These are phyloP conservation scores for Chloropsis cyanopogon DNA, from an alignment of 2,113 vertebrate species.

Conservation along the genomic window DNA sequence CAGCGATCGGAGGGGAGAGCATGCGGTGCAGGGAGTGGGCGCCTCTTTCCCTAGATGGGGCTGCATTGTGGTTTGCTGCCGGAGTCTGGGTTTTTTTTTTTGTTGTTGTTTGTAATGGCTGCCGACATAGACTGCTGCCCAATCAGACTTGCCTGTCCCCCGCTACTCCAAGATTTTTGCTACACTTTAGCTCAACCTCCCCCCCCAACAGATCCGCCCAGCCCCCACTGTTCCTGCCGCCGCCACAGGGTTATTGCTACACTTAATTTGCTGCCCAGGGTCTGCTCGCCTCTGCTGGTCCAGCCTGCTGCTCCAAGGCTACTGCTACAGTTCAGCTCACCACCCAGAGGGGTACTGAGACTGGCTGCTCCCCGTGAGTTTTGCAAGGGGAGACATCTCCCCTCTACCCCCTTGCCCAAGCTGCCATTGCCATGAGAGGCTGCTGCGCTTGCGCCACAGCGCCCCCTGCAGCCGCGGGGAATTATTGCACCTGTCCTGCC, in stretches of 20 bases:
- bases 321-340: background rate
- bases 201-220: background rate
- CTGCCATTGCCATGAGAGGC: background rate
- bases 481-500: background rate
- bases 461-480: background rate
- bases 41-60: background rate
- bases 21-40: background rate
- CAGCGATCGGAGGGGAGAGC: too few species aligned
- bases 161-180: background rate
- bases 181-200: background rate
- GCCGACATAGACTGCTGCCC: background rate
- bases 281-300: background rate
- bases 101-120: background rate
- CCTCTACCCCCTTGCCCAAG: background rate
- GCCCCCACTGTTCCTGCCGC: background rate
- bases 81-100: background rate
- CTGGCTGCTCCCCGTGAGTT: background rate
- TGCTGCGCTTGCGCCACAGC: background rate
- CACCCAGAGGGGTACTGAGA: background rate
- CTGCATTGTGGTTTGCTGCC: background rate
- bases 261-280: background rate
- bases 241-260: background rate
- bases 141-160: background rate
- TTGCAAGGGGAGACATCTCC: background rate
- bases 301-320: background rate